Conservation (phyloP, 2,888 invertebrate genomes). For the Dryomyza anilis region DNA sequence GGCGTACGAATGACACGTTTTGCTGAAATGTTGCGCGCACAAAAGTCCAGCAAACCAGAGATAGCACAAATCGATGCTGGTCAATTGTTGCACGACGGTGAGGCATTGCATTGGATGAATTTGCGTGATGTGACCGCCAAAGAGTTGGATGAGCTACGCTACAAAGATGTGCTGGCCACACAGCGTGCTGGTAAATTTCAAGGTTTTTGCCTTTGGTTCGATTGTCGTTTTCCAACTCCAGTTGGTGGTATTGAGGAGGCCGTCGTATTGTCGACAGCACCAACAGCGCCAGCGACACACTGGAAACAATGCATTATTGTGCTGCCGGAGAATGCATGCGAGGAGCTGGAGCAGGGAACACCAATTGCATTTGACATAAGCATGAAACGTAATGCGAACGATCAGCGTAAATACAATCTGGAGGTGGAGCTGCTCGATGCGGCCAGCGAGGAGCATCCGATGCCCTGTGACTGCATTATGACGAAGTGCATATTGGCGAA, state of each 20-base stretch:
- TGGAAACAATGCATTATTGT: conserved; percentile 94
- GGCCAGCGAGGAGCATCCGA: conserved; percentile 72
- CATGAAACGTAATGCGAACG: conserved; percentile 61
- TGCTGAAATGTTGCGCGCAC: conserved; percentile 67
- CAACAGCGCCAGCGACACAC: conserved; percentile 77
- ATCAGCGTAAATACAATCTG: conserved; percentile 67
- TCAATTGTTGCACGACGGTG: conserved; percentile 70
- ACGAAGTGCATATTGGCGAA: conserved; percentile 79
- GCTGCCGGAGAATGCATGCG: conserved; percentile 70
- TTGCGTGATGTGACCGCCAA: conserved; percentile 67
- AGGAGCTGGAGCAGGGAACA: conserved; percentile 61
- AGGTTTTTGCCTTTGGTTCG: conserved; percentile 83
- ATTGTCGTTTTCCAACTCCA: conserved; percentile 72
- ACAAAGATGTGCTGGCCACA: conserved; percentile 67
- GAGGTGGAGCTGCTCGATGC: conserved; percentile 74
- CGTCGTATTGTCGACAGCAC: conserved; percentile 79
- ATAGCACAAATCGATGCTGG: conserved; percentile 64
- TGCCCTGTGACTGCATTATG: conserved; percentile 77
- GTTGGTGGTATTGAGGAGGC: conserved; percentile 64
- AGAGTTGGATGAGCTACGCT: conserved; percentile 68
- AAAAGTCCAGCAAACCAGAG: conserved; percentile 71
- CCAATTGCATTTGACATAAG: conserved; percentile 74
- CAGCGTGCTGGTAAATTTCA: conserved; percentile 67
- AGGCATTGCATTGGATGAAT: conserved; percentile 72
- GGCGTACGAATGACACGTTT: conserved; percentile 79